Evolutionary conservation across 2,797 vertebrate genomes (phyloP).

Genomic region (Megalops cyprinoides): DNA sequence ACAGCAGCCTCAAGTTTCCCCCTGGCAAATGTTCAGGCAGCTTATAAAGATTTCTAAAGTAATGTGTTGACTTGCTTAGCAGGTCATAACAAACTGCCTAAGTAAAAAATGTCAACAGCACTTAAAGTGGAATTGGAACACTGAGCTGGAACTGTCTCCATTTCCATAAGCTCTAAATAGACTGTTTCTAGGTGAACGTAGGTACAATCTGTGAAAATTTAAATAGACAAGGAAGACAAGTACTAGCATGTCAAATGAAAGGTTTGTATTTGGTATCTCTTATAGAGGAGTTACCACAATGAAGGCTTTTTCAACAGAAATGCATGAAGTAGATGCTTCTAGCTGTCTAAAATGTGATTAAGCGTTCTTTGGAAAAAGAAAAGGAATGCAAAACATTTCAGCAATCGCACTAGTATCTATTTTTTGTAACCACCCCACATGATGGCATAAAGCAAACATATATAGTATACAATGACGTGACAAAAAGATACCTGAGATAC

Average conservation of each 20-base stretch:
- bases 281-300: neutral
- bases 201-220: neutral
- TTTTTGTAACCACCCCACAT: neutral
- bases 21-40: conserved; percentile 7
- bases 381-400: neutral
- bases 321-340: neutral
- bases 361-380: neutral
- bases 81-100: neutral
- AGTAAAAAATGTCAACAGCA: neutral
- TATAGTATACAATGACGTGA: neutral
- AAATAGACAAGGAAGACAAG: neutral
- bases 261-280: neutral
- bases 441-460: neutral
- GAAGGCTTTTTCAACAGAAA: neutral
- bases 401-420: neutral
- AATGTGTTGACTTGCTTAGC: neutral
- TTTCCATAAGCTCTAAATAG: neutral
- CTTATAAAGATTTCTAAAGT: neutral
- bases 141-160: neutral
- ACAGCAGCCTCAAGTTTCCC: too few species aligned
- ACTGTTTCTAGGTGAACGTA: neutral
- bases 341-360: neutral
- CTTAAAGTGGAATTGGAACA: conserved; percentile 4
- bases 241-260: conserved; percentile 4
- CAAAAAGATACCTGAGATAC: neutral